Evolutionary conservation across 2,113 vertebrate genomes (phyloP).

Genomic region (Myodes glareolus): DNA sequence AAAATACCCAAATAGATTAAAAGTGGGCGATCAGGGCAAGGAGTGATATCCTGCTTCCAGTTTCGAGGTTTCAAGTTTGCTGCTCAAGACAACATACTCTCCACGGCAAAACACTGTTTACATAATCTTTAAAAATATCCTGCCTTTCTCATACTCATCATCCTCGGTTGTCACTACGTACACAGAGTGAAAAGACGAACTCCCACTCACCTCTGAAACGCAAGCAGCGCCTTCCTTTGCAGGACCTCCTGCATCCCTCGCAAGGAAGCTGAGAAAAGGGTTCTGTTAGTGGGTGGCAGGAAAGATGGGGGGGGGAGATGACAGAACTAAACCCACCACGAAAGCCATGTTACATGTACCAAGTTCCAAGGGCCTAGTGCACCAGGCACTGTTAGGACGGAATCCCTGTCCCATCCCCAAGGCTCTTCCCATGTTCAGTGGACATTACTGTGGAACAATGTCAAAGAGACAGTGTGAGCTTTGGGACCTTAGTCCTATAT

Average conservation of each 20-base stretch:
- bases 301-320: neutral
- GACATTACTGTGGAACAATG: neutral
- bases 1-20: constrained; percentile 8
- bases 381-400: neutral
- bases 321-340: neutral
- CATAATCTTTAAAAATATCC: constrained; percentile 78
- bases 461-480: neutral
- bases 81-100: constrained; percentile 64
- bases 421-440: neutral
- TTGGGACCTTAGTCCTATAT: neutral
- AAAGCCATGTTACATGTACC: neutral
- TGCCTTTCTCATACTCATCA: constrained; percentile 69
- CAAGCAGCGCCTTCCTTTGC: constrained; percentile 97
- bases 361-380: neutral
- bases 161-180: constrained; percentile 75
- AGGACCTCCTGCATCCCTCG: constrained; percentile 96
- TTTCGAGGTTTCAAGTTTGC: constrained; percentile 51
- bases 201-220: constrained; percentile 96
- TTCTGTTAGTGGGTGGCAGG: constrained; percentile 79
- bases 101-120: constrained; percentile 76
- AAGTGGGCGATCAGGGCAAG: constrained; percentile 52
- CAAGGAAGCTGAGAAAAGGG: constrained; percentile 91
- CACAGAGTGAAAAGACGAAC: constrained; percentile 81
- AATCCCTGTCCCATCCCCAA: neutral
- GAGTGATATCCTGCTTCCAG: constrained; percentile 60